Evolutionary conservation across 2,888 invertebrate genomes (phyloP).

Genomic region (Sclerodermus sp.): DNA sequence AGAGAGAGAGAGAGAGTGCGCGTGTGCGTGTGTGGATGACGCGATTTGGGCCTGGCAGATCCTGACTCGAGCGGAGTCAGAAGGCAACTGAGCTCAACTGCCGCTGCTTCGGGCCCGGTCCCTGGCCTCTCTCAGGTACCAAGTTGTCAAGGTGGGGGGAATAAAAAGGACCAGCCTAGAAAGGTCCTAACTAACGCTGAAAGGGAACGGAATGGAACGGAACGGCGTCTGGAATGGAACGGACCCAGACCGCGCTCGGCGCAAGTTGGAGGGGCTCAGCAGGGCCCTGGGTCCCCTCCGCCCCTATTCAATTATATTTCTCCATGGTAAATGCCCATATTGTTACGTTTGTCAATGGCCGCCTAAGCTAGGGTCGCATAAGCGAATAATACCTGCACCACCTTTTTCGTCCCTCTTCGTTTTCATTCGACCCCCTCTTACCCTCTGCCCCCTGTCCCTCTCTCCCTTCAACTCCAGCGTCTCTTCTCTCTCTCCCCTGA

Average conservation of each 20-base stretch:
- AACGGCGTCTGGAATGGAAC: neutral
- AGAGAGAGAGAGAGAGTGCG: too few relatives aligned
- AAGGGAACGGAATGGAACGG: slow-evolving; percentile 25
- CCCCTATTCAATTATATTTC: slow-evolving; percentile 56
- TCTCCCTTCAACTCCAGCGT: slow-evolving; percentile 9
- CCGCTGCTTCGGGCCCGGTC: too few relatives aligned
- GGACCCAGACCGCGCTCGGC: too few relatives aligned
- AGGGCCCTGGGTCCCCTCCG: slow-evolving; percentile 31
- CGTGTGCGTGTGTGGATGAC: too few relatives aligned
- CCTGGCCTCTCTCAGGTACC: too few relatives aligned
- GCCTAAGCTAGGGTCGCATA: slow-evolving; percentile 55
- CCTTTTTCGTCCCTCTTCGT: slow-evolving; percentile 18
- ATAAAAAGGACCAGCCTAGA: slow-evolving; percentile 55
- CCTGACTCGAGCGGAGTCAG: neutral
- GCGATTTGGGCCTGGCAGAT: too few relatives aligned
- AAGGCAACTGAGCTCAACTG: neutral
- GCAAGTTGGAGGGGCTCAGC: slow-evolving; percentile 7
- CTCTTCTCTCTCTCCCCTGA: neutral
- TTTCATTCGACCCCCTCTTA: slow-evolving; percentile 11
- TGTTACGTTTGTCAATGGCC: slow-evolving; percentile 57
- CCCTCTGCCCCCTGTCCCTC: slow-evolving; percentile 10
- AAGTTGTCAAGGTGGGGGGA: slow-evolving; percentile 31
- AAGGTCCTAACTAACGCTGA: slow-evolving; percentile 51
- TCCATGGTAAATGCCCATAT: slow-evolving; percentile 57
- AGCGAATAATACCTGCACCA: slow-evolving; percentile 45